A percentile compares a stretch with the other conserved stretches of the same genome.
These are phyloP conservation scores for Hemitrygon akajei DNA, from an alignment of 2,797 vertebrate species.

Conservation along the genomic window DNA sequence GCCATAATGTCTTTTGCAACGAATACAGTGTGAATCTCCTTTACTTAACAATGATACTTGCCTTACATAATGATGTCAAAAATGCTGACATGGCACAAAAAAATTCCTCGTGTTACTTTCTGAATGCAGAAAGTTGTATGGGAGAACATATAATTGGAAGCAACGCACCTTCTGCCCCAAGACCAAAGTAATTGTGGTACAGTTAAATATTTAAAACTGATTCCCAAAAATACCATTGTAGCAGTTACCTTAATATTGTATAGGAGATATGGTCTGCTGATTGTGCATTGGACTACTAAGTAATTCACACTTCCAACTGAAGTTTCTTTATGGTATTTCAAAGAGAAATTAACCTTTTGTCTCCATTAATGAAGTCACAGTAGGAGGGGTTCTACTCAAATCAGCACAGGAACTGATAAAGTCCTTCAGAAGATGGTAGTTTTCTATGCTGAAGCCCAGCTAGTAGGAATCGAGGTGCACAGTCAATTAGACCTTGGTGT, in stretches of 20 bases:
- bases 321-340: background rate
- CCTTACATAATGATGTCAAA: background rate
- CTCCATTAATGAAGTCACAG: background rate
- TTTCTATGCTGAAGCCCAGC: background rate
- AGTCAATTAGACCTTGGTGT: background rate
- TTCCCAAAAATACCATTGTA: background rate
- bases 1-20: background rate
- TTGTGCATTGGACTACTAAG: background rate
- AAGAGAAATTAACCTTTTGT: background rate
- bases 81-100: background rate
- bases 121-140: background rate
- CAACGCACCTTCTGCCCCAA: background rate
- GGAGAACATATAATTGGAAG: background rate
- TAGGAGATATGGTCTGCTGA: background rate
- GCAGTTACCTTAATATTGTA: background rate
- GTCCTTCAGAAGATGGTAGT: no score
- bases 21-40: background rate
- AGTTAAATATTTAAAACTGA: background rate
- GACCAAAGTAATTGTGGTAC: background rate
- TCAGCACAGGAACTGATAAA: background rate
- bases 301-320: background rate
- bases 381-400: background rate
- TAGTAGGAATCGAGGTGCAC: background rate
- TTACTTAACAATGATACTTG: background rate
- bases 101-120: background rate